Evolutionary conservation across 2,113 vertebrate genomes (phyloP).

Genomic region (Scopus umbretta): DNA sequence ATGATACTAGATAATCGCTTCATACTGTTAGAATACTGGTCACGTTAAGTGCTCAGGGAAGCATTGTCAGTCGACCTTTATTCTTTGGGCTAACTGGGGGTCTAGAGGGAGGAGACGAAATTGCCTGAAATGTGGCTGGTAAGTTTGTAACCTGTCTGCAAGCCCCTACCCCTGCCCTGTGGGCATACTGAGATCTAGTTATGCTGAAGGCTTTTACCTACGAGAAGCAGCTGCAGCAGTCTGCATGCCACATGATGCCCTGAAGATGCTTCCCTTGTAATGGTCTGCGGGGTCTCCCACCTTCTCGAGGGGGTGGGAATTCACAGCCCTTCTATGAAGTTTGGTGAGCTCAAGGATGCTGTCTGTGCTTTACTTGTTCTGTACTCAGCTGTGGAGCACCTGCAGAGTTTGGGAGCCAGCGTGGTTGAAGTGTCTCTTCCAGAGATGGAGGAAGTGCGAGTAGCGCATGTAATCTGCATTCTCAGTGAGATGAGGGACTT

Average conservation of each 20-base stretch:
- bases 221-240: not conserved
- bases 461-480: constrained; percentile 54
- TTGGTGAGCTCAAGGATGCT: not conserved
- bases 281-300: not conserved
- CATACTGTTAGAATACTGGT: not conserved
- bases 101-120: not conserved
- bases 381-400: constrained; percentile 41
- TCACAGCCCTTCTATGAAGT: not conserved
- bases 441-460: constrained; percentile 50
- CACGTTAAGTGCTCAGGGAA: not conserved
- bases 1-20: not conserved
- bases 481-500: constrained; percentile 66
- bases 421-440: constrained; percentile 58
- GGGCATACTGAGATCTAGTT: not conserved
- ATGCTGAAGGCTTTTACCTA: not conserved
- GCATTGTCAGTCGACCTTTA: not conserved
- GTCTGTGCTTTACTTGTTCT: not conserved
- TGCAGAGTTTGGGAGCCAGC: constrained; percentile 47
- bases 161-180: not conserved
- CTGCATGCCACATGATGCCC: accelerated
- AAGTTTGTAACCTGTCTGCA: not conserved
- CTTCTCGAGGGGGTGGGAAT: not conserved
- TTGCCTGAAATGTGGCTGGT: not conserved
- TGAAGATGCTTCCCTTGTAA: not conserved
- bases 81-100: not conserved